Evolutionary conservation across 2,797 vertebrate genomes (phyloP).

Genomic region (Channallabes apus): DNA sequence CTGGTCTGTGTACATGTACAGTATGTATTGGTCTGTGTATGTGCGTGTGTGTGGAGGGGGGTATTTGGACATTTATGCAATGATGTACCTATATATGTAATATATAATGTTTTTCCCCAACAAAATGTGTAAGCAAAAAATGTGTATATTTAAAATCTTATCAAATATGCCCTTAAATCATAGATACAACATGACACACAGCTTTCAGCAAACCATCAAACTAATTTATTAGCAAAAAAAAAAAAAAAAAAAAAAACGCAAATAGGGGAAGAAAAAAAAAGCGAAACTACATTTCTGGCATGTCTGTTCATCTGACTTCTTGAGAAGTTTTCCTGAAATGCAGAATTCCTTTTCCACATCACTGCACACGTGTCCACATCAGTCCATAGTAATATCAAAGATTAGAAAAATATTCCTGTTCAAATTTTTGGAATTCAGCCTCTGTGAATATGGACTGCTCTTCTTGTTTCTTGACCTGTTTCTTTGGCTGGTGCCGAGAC

Average conservation of each 20-base stretch:
- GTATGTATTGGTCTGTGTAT: too few relatives aligned
- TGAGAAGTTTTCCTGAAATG: neutral
- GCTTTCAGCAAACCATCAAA: neutral
- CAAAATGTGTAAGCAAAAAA: neutral
- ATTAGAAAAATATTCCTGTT: slow-evolving; percentile 73
- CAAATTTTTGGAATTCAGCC: slow-evolving; percentile 76
- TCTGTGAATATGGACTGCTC: slow-evolving; percentile 72
- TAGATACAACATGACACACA: neutral
- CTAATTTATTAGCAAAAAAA: slow-evolving; percentile 8
- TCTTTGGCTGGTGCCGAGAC: slow-evolving; percentile 60
- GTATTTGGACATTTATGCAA: too few relatives aligned
- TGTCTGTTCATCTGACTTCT: neutral
- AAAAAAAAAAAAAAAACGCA: too few relatives aligned
- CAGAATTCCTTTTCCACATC: slow-evolving; percentile 28
- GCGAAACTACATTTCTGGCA: neutral
- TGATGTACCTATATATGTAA: too few relatives aligned
- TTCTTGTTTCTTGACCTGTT: slow-evolving; percentile 41
- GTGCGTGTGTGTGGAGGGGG: too few relatives aligned
- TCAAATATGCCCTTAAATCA: neutral
- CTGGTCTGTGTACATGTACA: too few relatives aligned
- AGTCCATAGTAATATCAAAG: neutral
- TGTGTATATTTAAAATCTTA: neutral
- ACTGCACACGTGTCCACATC: slow-evolving; percentile 56
- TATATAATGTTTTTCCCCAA: neutral
- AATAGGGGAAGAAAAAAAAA: neutral